A percentile compares a stretch with the other conserved stretches of the same genome.
These are phyloP conservation scores for Dryas iulia DNA, from an alignment of 1,140 invertebrate genomes.

Conservation along the genomic window DNA sequence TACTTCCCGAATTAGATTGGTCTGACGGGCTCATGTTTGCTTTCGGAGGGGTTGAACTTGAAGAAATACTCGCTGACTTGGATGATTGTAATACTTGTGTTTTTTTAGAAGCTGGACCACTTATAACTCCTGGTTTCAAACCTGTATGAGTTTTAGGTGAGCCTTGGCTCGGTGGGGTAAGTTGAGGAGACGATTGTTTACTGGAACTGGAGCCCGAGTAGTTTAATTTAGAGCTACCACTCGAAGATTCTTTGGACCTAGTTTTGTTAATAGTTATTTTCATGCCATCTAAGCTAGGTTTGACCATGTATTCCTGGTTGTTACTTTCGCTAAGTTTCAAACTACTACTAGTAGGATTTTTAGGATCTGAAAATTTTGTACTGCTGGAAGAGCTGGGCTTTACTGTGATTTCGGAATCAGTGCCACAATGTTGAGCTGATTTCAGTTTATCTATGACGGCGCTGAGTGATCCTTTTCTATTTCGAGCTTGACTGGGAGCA, in stretches of 20 bases:
- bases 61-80: conserved; percentile 69
- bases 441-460: conserved; percentile 94
- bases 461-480: conserved; percentile 89
- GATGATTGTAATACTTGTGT: conserved; percentile 81
- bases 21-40: conserved; percentile 65
- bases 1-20: conserved; percentile 49
- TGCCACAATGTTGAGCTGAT: conserved; percentile 85
- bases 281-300: conserved; percentile 91
- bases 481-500: conserved; percentile 82
- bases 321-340: conserved; percentile 83
- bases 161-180: conserved; percentile 81
- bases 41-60: conserved; percentile 66
- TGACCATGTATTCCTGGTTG: conserved; percentile 92
- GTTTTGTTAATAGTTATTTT: conserved; percentile 95
- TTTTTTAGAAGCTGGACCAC: conserved; percentile 90
- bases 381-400: conserved; percentile 61
- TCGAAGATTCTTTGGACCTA: conserved; percentile 84
- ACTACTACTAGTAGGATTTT: conserved; percentile 63
- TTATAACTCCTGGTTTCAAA: conserved; percentile 90
- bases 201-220: conserved; percentile 66
- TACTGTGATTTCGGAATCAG: conserved; percentile 63
- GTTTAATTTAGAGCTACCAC: conserved; percentile 71
- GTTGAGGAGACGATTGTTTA: conserved; percentile 74
- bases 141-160: conserved; percentile 90
- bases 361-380: conserved; percentile 79